A percentile compares a stretch with the other conserved stretches of the same genome.
These are phyloP conservation scores for Venusia cambrica DNA, from an alignment of 2,888 invertebrate genomes.

Conservation along the genomic window DNA sequence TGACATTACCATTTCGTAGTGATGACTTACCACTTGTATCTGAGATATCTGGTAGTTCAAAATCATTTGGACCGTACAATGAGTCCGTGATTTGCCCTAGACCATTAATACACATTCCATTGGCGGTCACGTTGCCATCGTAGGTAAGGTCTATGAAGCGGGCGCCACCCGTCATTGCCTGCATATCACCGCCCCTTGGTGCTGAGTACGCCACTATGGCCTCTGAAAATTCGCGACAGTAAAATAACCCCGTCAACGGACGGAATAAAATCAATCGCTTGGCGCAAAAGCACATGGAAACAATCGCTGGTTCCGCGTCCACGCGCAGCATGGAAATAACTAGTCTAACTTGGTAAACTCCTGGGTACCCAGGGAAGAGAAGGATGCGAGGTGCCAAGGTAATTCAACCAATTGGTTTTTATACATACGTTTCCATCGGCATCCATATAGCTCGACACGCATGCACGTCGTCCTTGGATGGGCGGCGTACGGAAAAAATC, in stretches of 20 bases:
- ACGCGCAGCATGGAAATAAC: conserved; percentile 41
- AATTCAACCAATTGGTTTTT: conserved; percentile 2
- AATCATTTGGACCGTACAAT: conserved; percentile 84
- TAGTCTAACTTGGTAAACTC: conserved; percentile 7
- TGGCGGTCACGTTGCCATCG: conserved; percentile 83
- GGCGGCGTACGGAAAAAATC: conserved; percentile 93
- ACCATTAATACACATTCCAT: conserved; percentile 82
- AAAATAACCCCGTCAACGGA: conserved; percentile 41
- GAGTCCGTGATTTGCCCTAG: conserved; percentile 92
- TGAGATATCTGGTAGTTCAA: conserved; percentile 80
- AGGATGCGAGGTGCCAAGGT: conserved; percentile 8
- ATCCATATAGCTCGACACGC: conserved; percentile 95
- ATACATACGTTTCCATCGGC: conserved; percentile 81
- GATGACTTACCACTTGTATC: conserved; percentile 77
- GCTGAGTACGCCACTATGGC: conserved; percentile 84
- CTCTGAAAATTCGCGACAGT: conserved; percentile 70
- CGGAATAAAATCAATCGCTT: conserved; percentile 32
- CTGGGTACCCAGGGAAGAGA: background rate
- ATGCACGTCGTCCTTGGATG: conserved; percentile 94
- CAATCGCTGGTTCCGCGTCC: conserved; percentile 31
- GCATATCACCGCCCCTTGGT: conserved; percentile 83
- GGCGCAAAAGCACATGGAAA: conserved; percentile 19
- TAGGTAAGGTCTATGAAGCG: conserved; percentile 90
- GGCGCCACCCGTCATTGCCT: conserved; percentile 83
- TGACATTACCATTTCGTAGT: too few species aligned